phyloP scores from a whole-genome alignment of 1,140 invertebrate species.

The Drosophila pandora region DNA sequence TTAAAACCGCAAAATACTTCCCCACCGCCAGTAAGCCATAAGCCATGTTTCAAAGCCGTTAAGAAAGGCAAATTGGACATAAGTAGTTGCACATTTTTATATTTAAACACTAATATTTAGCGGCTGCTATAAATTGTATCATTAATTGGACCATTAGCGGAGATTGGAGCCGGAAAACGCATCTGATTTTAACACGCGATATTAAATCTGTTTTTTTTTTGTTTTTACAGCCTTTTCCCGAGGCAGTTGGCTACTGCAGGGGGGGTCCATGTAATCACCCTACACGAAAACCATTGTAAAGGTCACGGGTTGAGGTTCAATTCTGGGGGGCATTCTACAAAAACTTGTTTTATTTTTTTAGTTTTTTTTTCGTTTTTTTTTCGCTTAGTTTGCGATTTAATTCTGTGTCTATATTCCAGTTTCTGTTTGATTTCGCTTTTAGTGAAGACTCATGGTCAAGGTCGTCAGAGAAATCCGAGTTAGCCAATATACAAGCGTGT shows the following conservation, averaged over 20 bases:
- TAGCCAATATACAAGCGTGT: slow-evolving; percentile 25
- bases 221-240: neutral
- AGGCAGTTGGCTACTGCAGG: slow-evolving; percentile 30
- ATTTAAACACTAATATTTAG: neutral
- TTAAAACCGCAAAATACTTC: neutral
- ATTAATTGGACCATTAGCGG: slow-evolving; percentile 9
- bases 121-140: neutral
- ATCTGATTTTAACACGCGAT: slow-evolving; percentile 1
- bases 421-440: slow-evolving; percentile 49
- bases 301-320: slow-evolving; percentile 10
- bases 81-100: neutral
- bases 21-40: neutral
- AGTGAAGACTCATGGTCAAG: slow-evolving; percentile 75
- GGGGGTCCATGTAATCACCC: slow-evolving; percentile 57
- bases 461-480: slow-evolving; percentile 29
- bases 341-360: slow-evolving; percentile 29
- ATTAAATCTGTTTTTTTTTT: neutral
- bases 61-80: neutral
- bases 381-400: slow-evolving; percentile 27
- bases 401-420: slow-evolving; percentile 29
- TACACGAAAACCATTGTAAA: slow-evolving; percentile 25
- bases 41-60: neutral
- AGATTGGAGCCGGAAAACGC: slow-evolving; percentile 1
- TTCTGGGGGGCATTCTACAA: slow-evolving; percentile 6
- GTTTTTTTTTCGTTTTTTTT: slow-evolving; percentile 24